A percentile compares a stretch with the other conserved stretches of the same genome.
These are phyloP conservation scores for Gallinago undulata DNA, from an alignment of 2,113 vertebrate species.

Conservation along the genomic window DNA sequence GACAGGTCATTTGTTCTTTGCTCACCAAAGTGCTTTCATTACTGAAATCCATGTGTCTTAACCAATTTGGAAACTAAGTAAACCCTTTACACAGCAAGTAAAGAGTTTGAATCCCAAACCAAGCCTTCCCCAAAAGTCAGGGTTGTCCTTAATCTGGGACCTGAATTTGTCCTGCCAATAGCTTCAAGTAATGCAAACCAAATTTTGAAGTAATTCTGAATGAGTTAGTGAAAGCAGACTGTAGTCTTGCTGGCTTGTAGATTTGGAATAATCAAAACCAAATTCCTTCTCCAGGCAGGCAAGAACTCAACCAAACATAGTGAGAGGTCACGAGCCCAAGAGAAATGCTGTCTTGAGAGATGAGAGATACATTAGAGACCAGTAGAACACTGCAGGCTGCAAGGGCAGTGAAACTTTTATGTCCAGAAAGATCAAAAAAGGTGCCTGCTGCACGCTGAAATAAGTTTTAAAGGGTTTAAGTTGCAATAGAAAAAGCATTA, in stretches of 20 bases:
- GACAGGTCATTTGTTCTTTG: background rate
- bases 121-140: background rate
- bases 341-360: background rate
- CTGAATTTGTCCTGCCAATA: background rate
- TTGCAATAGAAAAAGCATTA: background rate
- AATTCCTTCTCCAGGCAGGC: background rate
- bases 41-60: background rate
- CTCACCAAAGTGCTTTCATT: background rate
- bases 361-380: background rate
- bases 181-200: background rate
- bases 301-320: background rate
- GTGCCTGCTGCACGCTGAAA: background rate
- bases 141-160: background rate
- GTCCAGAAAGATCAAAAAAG: background rate
- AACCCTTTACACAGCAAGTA: background rate
- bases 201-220: background rate
- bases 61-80: background rate
- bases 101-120: background rate
- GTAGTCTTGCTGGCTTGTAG: background rate
- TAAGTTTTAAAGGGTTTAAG: background rate
- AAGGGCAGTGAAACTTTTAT: background rate
- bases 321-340: background rate
- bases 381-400: background rate
- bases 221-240: background rate
- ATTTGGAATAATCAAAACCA: background rate